Evolutionary conservation across 2,888 invertebrate species (phyloP), one percentile per base, ranked within the genome.

Genomic region (Sicus ferrugineus): DNA sequence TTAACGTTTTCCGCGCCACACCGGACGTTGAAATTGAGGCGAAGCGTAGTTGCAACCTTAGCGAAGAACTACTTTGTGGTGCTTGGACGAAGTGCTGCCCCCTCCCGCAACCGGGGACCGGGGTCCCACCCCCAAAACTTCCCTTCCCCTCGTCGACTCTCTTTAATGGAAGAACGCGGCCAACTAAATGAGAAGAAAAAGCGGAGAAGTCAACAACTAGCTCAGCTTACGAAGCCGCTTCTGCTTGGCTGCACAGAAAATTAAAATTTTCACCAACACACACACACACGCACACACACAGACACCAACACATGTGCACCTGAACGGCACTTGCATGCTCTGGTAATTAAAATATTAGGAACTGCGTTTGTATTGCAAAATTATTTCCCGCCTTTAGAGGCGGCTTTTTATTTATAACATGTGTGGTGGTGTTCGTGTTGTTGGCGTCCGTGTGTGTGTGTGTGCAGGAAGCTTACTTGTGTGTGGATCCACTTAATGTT

Each of bases 1-100:
- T 82, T 83, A 82, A 78, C 79, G 79, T 81, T 80, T 78, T 77
- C 70, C 67, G 19, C 23, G 31, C 68, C 56, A 23, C 42, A 46
- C 48, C 59, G 42, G 31, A 16, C 26, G 62, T 23, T 52, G 65
- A 68, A 67, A 69, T 68, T 65, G 66, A 68, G 67, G 42, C 59
- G 59, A 67, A 67, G 61, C 21, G 50, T 31, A 2, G 4, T 11
- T 11, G 16, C 46, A 16, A 26, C 63, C 16, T 7, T 11, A 26
- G 30, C 16, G 16, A 30, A 3, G 16, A n/a, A n/a, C n/a, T n/a
- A n/a, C n/a, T n/a, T n/a, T n/a, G n/a, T n/a, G n/a, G n/a, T n/a
- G n/a, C n/a, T n/a, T n/a, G n/a, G n/a, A n/a, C n/a, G n/a, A n/a
- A n/a, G n/a, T n/a, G n/a, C n/a, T n/a, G n/a, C n/a, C n/a, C n/a